phyloP scores from a whole-genome alignment of 2,797 vertebrate genomes.

The Poeciliopsis presidionis region DNA sequence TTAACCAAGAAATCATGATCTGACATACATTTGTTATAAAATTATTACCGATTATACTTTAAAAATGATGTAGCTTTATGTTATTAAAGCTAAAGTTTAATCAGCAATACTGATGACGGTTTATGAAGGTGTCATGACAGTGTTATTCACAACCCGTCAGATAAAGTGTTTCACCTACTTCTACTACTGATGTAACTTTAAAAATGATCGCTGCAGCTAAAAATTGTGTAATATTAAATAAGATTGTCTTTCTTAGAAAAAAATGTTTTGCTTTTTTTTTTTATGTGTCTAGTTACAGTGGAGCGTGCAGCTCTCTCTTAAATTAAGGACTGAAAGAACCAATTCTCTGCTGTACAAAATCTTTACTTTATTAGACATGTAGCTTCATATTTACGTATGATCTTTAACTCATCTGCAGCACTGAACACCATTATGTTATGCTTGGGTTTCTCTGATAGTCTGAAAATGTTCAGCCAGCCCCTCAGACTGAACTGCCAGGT shows the following conservation, averaged over 20 bases:
- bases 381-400: not conserved
- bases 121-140: no score
- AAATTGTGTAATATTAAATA: not conserved
- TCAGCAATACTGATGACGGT: no score
- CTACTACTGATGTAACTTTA: not conserved
- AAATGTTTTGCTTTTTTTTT: not conserved
- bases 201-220: not conserved
- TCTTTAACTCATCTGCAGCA: not conserved
- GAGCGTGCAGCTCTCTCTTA: not conserved
- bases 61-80: no score
- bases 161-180: not conserved
- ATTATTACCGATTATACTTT: no score
- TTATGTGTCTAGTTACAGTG: not conserved
- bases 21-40: no score
- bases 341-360: not conserved
- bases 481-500: not conserved
- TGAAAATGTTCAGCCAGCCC: not conserved
- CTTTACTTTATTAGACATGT: not conserved
- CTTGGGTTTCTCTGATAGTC: not conserved
- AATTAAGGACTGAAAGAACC: not conserved
- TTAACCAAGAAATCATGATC: no score
- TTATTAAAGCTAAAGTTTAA: no score
- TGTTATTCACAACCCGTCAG: no score
- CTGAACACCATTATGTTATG: not conserved
- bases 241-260: not conserved